phyloP scores from a whole-genome alignment of 2,797 vertebrate species.

The Falco rusticolus region DNA sequence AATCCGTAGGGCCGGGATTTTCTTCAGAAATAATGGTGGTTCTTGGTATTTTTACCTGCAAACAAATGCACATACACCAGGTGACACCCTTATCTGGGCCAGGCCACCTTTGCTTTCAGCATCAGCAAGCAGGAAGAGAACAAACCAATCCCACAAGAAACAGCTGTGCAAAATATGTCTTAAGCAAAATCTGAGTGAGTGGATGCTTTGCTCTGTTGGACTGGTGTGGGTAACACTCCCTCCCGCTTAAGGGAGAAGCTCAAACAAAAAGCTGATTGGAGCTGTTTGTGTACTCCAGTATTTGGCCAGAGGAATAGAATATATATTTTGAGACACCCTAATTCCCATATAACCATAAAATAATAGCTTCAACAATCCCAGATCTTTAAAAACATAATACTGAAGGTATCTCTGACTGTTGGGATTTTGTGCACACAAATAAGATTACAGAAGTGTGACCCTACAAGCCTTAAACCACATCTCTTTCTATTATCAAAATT shows the following conservation, averaged over 20 bases:
- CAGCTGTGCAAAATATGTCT: neutral
- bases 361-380: neutral
- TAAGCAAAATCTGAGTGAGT: neutral
- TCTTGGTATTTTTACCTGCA: neutral
- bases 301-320: neutral
- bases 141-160: slow-evolving; percentile 3
- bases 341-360: neutral
- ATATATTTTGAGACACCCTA: neutral
- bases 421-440: neutral
- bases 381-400: neutral
- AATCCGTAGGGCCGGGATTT: neutral
- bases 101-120: neutral
- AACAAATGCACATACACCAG: neutral
- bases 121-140: neutral
- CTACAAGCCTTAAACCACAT: neutral
- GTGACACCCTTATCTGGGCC: neutral
- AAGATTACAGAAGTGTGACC: neutral
- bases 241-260: neutral
- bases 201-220: neutral
- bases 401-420: neutral
- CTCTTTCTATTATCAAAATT: neutral
- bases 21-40: neutral
- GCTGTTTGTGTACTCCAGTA: neutral
- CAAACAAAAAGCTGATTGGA: neutral
- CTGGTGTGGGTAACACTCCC: neutral